Evolutionary conservation across 35 echinoderm and acorn worm species (phyloP), one percentile per base, ranked within the genome.

Genomic region (Nesometra sesokonis): DNA sequence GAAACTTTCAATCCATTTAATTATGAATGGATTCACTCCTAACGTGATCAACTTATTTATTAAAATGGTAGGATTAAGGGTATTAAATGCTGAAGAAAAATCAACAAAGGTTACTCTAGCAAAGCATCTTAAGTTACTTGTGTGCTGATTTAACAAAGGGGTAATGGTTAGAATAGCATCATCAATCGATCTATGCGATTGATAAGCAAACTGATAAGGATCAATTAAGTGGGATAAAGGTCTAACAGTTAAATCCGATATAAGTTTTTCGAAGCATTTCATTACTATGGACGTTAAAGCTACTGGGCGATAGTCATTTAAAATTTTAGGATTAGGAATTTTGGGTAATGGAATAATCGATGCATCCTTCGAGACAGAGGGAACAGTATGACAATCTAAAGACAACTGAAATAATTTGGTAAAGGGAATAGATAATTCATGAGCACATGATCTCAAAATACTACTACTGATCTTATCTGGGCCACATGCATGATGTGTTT

Each of bases 291-390:
- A 86, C 2, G 84, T 90, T 9, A 90, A 40, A 5, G 84, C 82
- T 32, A 90, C 36, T 47, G 82, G 89, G 4, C 84, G 76, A 81
- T 37, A 81, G 33, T 90, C 89, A 33, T 86, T 90, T 30, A 76
- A 15, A 3, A 47, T 15, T 0, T 76, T 77, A 5, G 84, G 33
- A 32, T 77, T 37, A 1, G 83, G 76, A 31, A 32, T 80, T 38
- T 90, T 90, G 15, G 89, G 52, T 19, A 80, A 76, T 11, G 89
- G 89, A 5, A 43, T 35, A 5, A 90, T 81, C 36, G 33, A 32
- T 29, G 37, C 30, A 21, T 77, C 47, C 80, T 86, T 90, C 77
- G 35, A 86, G 32, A 83, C 38, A 5, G 27, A 29, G 1, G 87
- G 87, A 0, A 89, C 37, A 0, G 5, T 21, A 0, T 67, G n/a